Evolutionary conservation across 1,140 invertebrate genomes (phyloP).

Genomic region (Ceratoteleas bidentatus): DNA sequence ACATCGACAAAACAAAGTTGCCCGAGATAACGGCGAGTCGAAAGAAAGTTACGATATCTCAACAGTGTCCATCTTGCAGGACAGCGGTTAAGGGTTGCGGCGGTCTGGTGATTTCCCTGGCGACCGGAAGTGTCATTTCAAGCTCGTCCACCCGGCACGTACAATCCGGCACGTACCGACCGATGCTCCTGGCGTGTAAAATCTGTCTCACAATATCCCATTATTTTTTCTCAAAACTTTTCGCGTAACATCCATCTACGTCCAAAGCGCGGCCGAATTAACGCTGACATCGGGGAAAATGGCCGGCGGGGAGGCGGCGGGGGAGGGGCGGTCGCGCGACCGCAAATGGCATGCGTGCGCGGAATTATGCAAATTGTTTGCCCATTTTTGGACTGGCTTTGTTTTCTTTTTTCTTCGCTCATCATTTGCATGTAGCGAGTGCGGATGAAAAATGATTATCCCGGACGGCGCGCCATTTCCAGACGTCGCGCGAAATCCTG

Average conservation of each 20-base stretch:
- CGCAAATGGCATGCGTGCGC: conserved; percentile 43
- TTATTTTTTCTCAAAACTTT: conserved; percentile 63
- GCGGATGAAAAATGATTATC: conserved; percentile 56
- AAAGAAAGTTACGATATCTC: conserved; percentile 69
- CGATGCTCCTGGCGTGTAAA: conserved; percentile 66
- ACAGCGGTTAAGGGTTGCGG: conserved; percentile 69
- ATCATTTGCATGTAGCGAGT: conserved; percentile 49
- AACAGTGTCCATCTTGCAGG: conserved; percentile 67
- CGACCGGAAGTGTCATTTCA: conserved; percentile 69
- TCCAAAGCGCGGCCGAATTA: conserved; percentile 46
- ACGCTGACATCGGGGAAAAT: conserved; percentile 30
- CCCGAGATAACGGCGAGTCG: conserved; percentile 61
- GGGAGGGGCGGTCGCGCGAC: no score
- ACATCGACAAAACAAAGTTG: conserved; percentile 68
- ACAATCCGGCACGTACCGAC: conserved; percentile 66
- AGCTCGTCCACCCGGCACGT: conserved; percentile 66
- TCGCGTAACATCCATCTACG: conserved; percentile 56
- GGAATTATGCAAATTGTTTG: conserved; percentile 61
- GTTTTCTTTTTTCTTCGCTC: conserved; percentile 17
- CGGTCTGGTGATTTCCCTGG: conserved; percentile 69
- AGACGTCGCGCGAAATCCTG: conserved; percentile 32
- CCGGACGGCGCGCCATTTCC: conserved; percentile 26
- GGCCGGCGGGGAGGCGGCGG: no score
- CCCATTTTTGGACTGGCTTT: conserved; percentile 30
- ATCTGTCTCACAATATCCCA: conserved; percentile 67